A percentile compares a stretch with the other conserved stretches of the same genome.
These are phyloP conservation scores for Papilio elwesi DNA, from an alignment of 2,888 invertebrate species.

Conservation along the genomic window DNA sequence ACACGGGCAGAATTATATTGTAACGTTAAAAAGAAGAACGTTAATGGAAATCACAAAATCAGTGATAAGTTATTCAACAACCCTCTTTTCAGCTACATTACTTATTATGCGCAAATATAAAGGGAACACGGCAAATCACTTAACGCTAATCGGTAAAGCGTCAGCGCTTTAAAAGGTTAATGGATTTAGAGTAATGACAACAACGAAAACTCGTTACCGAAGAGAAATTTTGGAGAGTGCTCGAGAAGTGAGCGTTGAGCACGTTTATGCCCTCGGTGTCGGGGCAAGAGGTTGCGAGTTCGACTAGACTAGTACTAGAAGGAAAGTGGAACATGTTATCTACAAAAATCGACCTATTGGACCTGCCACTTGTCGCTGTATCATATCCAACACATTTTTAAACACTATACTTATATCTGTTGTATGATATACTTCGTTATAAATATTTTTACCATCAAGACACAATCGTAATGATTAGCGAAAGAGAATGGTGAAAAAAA, in stretches of 20 bases:
- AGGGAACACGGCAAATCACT: conserved; percentile 21
- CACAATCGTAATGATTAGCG: too few species aligned
- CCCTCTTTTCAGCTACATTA: neutral
- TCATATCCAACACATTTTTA: neutral
- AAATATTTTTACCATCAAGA: neutral
- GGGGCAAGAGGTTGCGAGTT: conserved; percentile 9
- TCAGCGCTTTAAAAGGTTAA: conserved; percentile 43
- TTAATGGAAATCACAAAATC: conserved; percentile 9
- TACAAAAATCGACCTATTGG: conserved; percentile 15
- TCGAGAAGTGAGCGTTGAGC: conserved; percentile 47
- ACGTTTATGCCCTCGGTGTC: conserved; percentile 46
- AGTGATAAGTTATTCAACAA: conserved; percentile 26
- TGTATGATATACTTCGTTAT: neutral
- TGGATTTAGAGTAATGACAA: conserved; percentile 46
- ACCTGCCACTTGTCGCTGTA: conserved; percentile 6
- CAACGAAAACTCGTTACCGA: conserved; percentile 48
- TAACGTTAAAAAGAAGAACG: neutral
- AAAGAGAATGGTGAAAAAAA: too few species aligned
- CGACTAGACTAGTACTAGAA: conserved; percentile 4
- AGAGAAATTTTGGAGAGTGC: conserved; percentile 46
- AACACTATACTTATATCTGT: neutral
- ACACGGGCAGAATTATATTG: neutral
- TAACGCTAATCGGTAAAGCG: conserved; percentile 36
- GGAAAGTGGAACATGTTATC: conserved; percentile 5
- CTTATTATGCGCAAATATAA: conserved; percentile 24